Percentiles rank a stretch among this genome's conserved stretches.
Evolutionary conservation across 2,797 vertebrate species (phyloP).

Genomic region (Brotula barbata): DNA sequence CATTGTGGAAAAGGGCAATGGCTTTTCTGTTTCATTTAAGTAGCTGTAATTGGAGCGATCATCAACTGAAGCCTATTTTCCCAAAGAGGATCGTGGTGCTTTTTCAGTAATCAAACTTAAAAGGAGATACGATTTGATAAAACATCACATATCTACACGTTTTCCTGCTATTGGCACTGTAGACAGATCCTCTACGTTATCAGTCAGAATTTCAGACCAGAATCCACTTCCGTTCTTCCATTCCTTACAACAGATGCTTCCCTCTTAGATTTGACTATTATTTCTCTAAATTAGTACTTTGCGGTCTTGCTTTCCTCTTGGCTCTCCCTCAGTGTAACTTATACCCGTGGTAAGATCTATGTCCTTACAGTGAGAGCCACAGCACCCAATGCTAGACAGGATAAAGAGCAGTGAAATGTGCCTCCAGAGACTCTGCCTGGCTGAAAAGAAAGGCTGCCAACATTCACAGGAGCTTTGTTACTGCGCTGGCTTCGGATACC

Average conservation of each 20-base stretch:
- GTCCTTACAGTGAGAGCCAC: conserved; percentile 70
- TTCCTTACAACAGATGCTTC: conserved; percentile 18
- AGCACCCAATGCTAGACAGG: conserved; percentile 74
- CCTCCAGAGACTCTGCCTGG: conserved; percentile 68
- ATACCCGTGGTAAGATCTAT: conserved; percentile 80
- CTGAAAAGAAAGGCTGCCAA: conserved; percentile 74
- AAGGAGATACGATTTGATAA: conserved; percentile 7
- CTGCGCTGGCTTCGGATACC: conserved; percentile 68
- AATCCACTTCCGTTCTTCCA: background rate
- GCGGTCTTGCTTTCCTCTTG: conserved; percentile 46
- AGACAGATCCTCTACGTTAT: background rate
- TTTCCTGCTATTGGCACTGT: conserved; percentile 3
- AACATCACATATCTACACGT: conserved; percentile 5
- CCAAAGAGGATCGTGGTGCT: conserved; percentile 16
- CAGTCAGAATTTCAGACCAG: conserved; percentile 16
- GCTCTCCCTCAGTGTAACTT: conserved; percentile 73
- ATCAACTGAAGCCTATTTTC: conserved; percentile 13
- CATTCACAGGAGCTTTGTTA: conserved; percentile 77
- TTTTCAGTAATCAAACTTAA: conserved; percentile 9
- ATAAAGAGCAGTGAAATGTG: conserved; percentile 75
- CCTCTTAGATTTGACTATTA: conserved; percentile 42
- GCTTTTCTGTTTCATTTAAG: conserved; percentile 21
- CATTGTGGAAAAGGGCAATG: conserved; percentile 41
- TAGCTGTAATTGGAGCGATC: background rate
- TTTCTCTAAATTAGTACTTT: conserved; percentile 51